Percentiles rank a stretch among this genome's conserved stretches.
phyloP scores from a whole-genome alignment of 2,113 vertebrate genomes.

The Nyctibius bracteatus region DNA sequence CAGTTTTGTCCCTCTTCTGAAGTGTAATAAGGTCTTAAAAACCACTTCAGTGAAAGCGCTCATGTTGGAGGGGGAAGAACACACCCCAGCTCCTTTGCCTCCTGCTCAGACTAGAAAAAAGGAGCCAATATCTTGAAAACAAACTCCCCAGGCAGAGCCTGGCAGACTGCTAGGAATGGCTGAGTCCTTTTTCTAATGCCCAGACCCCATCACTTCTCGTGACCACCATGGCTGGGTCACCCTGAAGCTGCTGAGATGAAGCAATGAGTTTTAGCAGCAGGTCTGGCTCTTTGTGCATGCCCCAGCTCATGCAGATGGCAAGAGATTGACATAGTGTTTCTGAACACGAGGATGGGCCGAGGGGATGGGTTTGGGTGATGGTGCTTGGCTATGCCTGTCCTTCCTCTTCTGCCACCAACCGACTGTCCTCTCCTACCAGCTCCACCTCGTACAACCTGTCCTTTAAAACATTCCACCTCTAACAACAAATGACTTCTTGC shows the following conservation, averaged over 20 bases:
- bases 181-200: background rate
- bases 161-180: background rate
- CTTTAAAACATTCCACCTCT: background rate
- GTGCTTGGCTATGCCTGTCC: background rate
- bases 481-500: background rate
- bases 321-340: accelerated
- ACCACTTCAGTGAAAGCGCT: background rate
- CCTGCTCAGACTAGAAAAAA: background rate
- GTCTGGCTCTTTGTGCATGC: background rate
- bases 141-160: accelerated
- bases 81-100: background rate
- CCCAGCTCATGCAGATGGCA: background rate
- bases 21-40: background rate
- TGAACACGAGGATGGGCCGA: accelerated
- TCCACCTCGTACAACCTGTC: background rate
- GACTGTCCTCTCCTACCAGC: background rate
- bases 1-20: background rate
- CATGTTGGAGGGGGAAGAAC: background rate
- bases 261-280: background rate
- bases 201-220: background rate
- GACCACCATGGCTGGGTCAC: background rate
- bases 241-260: background rate
- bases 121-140: background rate
- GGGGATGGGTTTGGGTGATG: background rate
- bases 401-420: background rate